phyloP scores from a whole-genome alignment of 2,888 invertebrate genomes.

The Zeuzera pyrina region DNA sequence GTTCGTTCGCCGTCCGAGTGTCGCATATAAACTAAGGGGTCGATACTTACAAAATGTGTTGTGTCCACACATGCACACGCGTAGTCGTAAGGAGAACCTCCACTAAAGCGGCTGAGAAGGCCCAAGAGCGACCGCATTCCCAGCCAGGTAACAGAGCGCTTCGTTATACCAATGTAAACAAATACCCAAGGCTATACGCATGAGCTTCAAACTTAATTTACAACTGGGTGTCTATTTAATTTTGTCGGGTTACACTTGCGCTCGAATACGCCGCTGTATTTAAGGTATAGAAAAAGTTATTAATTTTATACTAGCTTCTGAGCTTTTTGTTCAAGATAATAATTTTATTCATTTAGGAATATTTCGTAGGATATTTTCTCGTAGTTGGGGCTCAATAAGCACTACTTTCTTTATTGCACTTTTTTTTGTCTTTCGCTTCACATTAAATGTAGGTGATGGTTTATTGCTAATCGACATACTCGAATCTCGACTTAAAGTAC shows the following conservation, averaged over 20 bases:
- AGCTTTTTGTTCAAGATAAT: constrained; percentile 8
- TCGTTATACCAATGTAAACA: constrained; percentile 45
- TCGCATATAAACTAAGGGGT: constrained; percentile 28
- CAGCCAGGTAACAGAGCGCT: constrained; percentile 71
- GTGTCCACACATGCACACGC: constrained; percentile 72
- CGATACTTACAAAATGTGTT: constrained; percentile 65
- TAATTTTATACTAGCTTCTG: constrained; percentile 8
- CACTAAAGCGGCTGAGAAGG: constrained; percentile 73
- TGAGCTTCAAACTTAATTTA: constrained; percentile 54
- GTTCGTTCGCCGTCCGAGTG: constrained; percentile 39
- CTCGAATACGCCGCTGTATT: constrained; percentile 21
- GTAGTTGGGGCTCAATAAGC: constrained; percentile 43
- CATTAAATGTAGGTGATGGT: constrained; percentile 41
- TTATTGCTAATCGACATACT: constrained; percentile 16
- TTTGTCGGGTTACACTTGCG: constrained; percentile 54
- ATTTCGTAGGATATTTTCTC: constrained; percentile 18
- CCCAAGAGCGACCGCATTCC: constrained; percentile 72
- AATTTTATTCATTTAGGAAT: constrained; percentile 5
- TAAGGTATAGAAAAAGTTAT: constrained; percentile 12
- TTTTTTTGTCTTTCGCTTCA: constrained; percentile 40
- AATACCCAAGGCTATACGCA: constrained; percentile 51
- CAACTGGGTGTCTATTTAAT: constrained; percentile 36
- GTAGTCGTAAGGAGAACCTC: constrained; percentile 74
- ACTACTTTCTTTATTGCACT: constrained; percentile 54
- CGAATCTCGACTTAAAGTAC: too few relatives aligned